These are phyloP conservation scores for Drosophila nigromelanica DNA, from an alignment of 1,140 invertebrate genomes.

Conservation along the genomic window DNA sequence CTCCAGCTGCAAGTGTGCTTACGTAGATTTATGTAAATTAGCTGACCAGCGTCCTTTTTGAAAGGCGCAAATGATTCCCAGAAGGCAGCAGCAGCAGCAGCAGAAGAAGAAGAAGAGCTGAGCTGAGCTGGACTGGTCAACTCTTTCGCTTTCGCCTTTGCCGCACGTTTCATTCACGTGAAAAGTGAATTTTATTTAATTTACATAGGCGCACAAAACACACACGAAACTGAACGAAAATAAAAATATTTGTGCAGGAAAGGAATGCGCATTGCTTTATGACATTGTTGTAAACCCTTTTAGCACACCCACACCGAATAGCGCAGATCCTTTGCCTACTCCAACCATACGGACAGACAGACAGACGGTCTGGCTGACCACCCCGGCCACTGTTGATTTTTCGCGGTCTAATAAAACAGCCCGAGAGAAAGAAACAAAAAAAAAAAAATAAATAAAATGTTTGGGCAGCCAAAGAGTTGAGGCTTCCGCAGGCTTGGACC, in stretches of 20 bases:
- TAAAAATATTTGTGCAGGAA: constrained; percentile 48
- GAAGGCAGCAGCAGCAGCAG: constrained; percentile 53
- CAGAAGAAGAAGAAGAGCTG: background rate
- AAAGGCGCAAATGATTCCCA: constrained; percentile 76
- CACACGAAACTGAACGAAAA: background rate
- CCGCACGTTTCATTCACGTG: constrained; percentile 63
- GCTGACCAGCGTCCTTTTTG: constrained; percentile 51
- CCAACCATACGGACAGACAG: no score
- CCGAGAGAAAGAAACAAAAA: constrained; percentile 29
- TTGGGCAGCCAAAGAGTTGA: constrained; percentile 67
- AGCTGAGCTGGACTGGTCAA: constrained; percentile 21
- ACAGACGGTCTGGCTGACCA: constrained; percentile 47
- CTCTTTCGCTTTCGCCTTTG: constrained; percentile 54
- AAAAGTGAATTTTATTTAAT: constrained; percentile 54
- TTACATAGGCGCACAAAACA: constrained; percentile 32
- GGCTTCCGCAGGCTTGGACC: constrained; percentile 22
- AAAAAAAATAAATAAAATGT: constrained; percentile 21
- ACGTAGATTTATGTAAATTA: constrained; percentile 78
- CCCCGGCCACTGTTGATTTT: constrained; percentile 80
- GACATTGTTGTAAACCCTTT: constrained; percentile 73
- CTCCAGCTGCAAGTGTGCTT: constrained; percentile 34
- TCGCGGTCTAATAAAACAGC: constrained; percentile 78
- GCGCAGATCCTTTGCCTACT: constrained; percentile 27
- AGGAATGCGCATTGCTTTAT: constrained; percentile 67
- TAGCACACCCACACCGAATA: constrained; percentile 50